Conservation (phyloP, 2,888 invertebrate species). For the Neoaliturus tenellus region DNA sequence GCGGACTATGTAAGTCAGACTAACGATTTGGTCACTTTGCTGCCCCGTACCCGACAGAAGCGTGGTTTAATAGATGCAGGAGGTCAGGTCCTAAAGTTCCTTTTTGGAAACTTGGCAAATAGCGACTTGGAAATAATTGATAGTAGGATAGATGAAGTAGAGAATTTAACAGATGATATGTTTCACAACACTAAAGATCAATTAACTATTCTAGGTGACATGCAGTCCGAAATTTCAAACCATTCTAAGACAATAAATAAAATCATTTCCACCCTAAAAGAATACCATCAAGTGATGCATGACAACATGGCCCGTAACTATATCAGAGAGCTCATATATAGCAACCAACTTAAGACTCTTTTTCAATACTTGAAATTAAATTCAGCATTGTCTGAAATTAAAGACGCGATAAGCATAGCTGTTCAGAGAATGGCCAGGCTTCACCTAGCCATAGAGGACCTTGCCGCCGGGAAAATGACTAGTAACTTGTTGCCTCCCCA, state of each 20-base stretch:
- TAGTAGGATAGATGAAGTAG: background rate
- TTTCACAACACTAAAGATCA: background rate
- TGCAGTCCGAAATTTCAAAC: background rate
- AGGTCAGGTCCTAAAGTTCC: constrained; percentile 19
- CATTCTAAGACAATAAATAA: background rate
- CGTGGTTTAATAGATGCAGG: constrained; percentile 18
- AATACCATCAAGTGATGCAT: too few species aligned
- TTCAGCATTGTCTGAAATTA: too few species aligned
- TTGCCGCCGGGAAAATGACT: background rate
- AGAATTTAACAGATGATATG: background rate
- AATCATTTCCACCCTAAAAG: background rate
- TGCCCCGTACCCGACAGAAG: background rate
- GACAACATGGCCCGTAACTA: too few species aligned
- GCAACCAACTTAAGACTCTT: too few species aligned
- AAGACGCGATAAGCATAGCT: background rate
- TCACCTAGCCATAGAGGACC: background rate
- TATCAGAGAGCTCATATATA: background rate
- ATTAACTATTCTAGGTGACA: background rate
- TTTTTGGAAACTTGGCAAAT: constrained; percentile 5
- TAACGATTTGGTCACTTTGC: background rate
- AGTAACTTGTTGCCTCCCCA: background rate
- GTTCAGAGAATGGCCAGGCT: background rate
- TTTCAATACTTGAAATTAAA: too few species aligned
- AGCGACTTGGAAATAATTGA: background rate
- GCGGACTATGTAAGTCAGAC: background rate